phyloP scores from a whole-genome alignment of 2,113 vertebrate species.

The Halcyon senegalensis region DNA sequence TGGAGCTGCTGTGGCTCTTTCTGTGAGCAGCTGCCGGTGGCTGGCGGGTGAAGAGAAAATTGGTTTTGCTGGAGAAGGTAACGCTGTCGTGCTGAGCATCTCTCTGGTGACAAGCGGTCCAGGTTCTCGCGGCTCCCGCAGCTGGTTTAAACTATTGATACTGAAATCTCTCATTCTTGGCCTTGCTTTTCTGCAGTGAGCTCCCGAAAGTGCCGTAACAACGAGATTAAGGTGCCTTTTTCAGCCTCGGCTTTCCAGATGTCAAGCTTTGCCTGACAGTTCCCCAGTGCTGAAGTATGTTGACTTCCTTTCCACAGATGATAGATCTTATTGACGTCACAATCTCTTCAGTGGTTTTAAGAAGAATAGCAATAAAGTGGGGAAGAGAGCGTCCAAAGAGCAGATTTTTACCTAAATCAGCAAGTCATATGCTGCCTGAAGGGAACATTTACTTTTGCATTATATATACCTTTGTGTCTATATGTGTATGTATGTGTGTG shows the following conservation, averaged over 20 bases:
- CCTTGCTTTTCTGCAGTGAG: not conserved
- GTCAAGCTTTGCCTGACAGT: not conserved
- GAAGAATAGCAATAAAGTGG: not conserved
- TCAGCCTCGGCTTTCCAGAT: not conserved
- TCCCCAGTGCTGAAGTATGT: not conserved
- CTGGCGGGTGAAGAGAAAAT: rapidly evolving
- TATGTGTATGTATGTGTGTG: rapidly evolving
- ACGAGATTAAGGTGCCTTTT: not conserved
- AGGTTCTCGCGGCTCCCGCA: rapidly evolving
- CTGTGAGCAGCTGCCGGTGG: not conserved
- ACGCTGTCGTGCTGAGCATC: rapidly evolving
- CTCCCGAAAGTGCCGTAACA: not conserved
- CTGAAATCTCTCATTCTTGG: not conserved
- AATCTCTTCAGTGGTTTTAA: not conserved
- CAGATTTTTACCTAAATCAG: not conserved
- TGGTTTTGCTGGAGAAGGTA: rapidly evolving
- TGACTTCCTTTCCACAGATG: not conserved
- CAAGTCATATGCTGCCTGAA: rapidly evolving
- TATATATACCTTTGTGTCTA: not conserved
- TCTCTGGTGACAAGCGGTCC: not conserved
- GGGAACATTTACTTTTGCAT: not conserved
- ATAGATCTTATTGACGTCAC: not conserved
- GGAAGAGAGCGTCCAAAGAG: not conserved
- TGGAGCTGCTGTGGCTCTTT: rapidly evolving
- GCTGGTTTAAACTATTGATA: rapidly evolving